Percentiles rank a stretch among this genome's conserved stretches.
Conservation (phyloP, 2,113 vertebrate genomes). For the Oryzias celebensis region DNA sequence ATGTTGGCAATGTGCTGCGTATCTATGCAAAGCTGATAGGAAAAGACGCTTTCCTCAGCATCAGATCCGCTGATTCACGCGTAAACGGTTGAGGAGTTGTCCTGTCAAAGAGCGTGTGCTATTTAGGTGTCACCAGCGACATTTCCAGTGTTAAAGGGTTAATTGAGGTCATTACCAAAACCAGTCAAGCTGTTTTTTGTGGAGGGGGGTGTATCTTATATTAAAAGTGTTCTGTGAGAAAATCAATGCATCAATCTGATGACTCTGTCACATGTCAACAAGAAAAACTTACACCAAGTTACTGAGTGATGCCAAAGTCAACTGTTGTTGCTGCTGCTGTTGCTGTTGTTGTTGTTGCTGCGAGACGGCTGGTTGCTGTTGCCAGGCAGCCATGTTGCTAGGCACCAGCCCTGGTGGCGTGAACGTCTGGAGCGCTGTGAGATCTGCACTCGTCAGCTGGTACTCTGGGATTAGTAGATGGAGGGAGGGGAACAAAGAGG, state of each 20-base stretch:
- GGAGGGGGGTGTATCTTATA: too few relatives aligned
- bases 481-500: constrained; percentile 20
- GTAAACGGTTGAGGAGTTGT: too few relatives aligned
- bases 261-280: not conserved
- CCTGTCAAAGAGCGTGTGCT: too few relatives aligned
- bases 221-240: too few relatives aligned
- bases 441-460: constrained; percentile 92
- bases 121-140: too few relatives aligned
- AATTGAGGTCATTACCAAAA: too few relatives aligned
- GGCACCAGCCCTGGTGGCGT: constrained; percentile 88
- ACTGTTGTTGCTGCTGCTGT: constrained; percentile 78
- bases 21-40: too few relatives aligned
- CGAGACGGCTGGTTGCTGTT: constrained; percentile 81
- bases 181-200: too few relatives aligned
- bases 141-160: too few relatives aligned
- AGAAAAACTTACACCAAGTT: constrained; percentile 87
- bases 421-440: constrained; percentile 91
- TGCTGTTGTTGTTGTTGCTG: constrained; percentile 76
- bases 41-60: too few relatives aligned
- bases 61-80: too few relatives aligned
- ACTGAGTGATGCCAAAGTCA: constrained; percentile 89
- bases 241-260: not conserved
- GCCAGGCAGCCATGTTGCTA: constrained; percentile 91
- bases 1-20: too few relatives aligned
- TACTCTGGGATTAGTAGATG: constrained; percentile 81